Evolutionary conservation across 2,888 invertebrate species (phyloP), one percentile per base, ranked within the genome.

Genomic region (Protonemura montana): DNA sequence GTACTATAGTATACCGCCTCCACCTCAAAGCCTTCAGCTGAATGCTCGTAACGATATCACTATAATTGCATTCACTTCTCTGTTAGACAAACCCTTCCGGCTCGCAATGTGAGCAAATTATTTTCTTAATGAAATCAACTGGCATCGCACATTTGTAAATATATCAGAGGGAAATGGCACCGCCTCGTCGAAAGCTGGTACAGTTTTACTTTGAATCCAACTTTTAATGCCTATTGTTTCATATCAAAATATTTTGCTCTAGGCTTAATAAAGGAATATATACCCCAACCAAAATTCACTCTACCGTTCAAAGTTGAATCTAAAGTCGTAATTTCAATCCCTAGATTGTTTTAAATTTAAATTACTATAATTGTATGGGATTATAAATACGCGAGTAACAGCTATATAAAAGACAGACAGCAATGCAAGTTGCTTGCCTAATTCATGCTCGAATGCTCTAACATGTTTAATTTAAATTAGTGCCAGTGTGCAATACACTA

Each of bases 401-500:
- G 59, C 59, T 59, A 59, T 59, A 59, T 59, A 59, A 59, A 21
- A 59, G 59, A 59, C 59, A 59, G 59, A 59, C 59, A 59, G 59
- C 7, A 59, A 59, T 59, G 59, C 59, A 59, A 59, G 59, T 59
- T 59, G 59, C 59, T 59, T 59, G 59, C 59, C 59, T 59, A 59
- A 59, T 59, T 59, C 13, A 78, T 13, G 78, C 78, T 78, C 78
- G 28, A 78, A 78, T 28, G 78, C 27, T 78, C 28, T 25, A 78
- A 28, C 78, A 78, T 27, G 78, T 27, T 27, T 78, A 5, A 78
- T 78, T 78, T 78, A 28, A 78, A 78, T 78, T 78, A 78, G 59
- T 21, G 59, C 59, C 59, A 59, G 59, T 59, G 59, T 59, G 59
- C 59, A 59, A 59, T 59, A 59, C 16, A 59, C 16, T 59, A 10